Conservation (phyloP, 2,888 invertebrate species). For the Thysanoteuthis rhombus region DNA sequence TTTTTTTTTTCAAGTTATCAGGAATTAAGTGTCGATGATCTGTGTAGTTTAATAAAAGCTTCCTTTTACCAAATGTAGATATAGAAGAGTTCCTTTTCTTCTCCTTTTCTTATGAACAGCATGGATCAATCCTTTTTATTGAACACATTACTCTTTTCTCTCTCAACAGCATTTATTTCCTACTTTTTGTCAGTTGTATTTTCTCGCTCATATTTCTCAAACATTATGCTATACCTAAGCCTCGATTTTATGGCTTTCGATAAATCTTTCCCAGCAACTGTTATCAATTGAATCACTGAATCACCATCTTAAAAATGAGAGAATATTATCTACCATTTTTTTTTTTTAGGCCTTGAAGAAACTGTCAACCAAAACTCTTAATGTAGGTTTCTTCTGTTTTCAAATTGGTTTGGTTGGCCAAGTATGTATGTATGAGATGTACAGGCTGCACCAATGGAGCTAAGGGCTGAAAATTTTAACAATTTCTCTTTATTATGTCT, state of each 20-base stretch:
- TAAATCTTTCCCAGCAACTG: conserved; percentile 12
- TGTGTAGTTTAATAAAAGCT: neutral
- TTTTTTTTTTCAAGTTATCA: too few species aligned
- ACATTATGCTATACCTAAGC: neutral
- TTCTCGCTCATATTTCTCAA: neutral
- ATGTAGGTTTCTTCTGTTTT: too few species aligned
- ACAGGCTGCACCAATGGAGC: too few species aligned
- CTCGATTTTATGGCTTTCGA: neutral
- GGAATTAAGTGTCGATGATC: too few species aligned
- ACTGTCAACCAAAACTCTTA: too few species aligned
- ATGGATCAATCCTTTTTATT: neutral
- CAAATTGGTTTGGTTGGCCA: too few species aligned
- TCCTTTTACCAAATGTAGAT: neutral
- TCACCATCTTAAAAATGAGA: neutral
- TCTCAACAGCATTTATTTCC: neutral
- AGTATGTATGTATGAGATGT: too few species aligned
- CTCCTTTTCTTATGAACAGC: neutral
- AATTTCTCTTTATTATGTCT: too few species aligned
- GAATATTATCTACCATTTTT: neutral
- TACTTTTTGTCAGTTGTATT: neutral
- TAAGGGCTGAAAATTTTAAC: too few species aligned
- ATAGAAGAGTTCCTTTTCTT: neutral
- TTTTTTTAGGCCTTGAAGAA: too few species aligned
- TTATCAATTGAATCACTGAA: neutral
- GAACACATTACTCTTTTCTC: neutral